These are phyloP conservation scores for Parnassius smintheus DNA, from an alignment of 2,888 invertebrate genomes.

Conservation along the genomic window DNA sequence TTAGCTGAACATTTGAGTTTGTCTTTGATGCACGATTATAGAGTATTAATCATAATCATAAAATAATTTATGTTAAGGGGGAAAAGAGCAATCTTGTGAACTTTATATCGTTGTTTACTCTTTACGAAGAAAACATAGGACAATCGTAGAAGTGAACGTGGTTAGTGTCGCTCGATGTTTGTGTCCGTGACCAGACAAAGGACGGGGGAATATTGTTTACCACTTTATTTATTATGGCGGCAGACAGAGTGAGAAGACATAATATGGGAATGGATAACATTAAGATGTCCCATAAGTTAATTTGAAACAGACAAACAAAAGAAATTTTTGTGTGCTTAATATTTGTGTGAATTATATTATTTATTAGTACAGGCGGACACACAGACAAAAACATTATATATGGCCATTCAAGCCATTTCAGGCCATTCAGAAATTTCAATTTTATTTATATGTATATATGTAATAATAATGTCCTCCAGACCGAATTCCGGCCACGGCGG, in stretches of 20 bases:
- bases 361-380: too few species aligned
- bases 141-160: conserved; percentile 34
- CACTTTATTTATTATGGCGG: conserved; percentile 75
- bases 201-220: conserved; percentile 76
- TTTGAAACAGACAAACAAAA: not conserved
- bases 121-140: conserved; percentile 13
- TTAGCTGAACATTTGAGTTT: too few species aligned
- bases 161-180: conserved; percentile 59
- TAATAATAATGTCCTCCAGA: too few species aligned
- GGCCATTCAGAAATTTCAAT: too few species aligned
- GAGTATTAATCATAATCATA: too few species aligned
- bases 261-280: conserved; percentile 32
- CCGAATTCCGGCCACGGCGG: too few species aligned
- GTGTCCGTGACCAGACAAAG: conserved; percentile 62
- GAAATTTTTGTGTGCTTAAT: not conserved
- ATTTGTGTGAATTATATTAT: not conserved
- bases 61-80: not conserved
- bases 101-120: conserved; percentile 10
- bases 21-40: too few species aligned
- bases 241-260: conserved; percentile 46
- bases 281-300: conserved; percentile 39
- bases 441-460: too few species aligned
- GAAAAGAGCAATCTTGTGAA: not conserved
- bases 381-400: too few species aligned
- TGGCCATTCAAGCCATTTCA: too few species aligned